Base-by-base conservation (phyloP, 2,797 vertebrate species). In the Chiroxiphia lanceolata region DNA sequence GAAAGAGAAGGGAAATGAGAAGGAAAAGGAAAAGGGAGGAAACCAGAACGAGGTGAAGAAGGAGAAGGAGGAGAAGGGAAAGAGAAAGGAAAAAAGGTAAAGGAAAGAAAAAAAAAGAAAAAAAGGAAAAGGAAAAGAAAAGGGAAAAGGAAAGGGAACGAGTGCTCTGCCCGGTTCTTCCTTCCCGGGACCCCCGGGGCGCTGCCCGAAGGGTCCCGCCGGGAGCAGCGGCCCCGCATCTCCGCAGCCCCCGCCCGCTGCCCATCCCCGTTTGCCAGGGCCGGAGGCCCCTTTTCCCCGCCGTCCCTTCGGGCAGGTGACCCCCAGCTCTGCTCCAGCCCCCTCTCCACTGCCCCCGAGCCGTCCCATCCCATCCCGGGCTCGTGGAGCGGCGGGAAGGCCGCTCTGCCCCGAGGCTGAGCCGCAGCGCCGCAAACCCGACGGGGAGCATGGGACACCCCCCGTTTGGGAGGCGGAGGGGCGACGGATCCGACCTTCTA, bases 21-120 rank as follows among this genome's bases (percentile, higher is more conserved):
- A 53, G 29, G 13, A 26, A 34, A 54, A 34, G 3, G 14, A 13
- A 21, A 48, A n/a, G 7, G n/a, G n/a, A n/a, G n/a, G n/a, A n/a
- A n/a, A n/a, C n/a, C n/a, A n/a, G n/a, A n/a, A n/a, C n/a, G n/a
- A n/a, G n/a, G n/a, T n/a, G n/a, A n/a, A n/a, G n/a, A n/a, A n/a
- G n/a, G n/a, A n/a, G n/a, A n/a, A n/a, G n/a, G n/a, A n/a, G n/a
- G n/a, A n/a, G n/a, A n/a, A n/a, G n/a, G n/a, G n/a, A n/a, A n/a
- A n/a, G n/a, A n/a, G n/a, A n/a, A n/a, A n/a, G 19, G 5, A 8
- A 3, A 5, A 2, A 5, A 16, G 4, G 9, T 7, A 13, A 33
- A 12, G 15, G 11, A 20, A 13, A 34, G 27, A 11, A 5, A 18
- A 31, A 34, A 21, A 67, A 6, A 15, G 22, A 51, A 18, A 14